phyloP scores from a whole-genome alignment of 2,113 vertebrate species.

The Chaetops frenatus region DNA sequence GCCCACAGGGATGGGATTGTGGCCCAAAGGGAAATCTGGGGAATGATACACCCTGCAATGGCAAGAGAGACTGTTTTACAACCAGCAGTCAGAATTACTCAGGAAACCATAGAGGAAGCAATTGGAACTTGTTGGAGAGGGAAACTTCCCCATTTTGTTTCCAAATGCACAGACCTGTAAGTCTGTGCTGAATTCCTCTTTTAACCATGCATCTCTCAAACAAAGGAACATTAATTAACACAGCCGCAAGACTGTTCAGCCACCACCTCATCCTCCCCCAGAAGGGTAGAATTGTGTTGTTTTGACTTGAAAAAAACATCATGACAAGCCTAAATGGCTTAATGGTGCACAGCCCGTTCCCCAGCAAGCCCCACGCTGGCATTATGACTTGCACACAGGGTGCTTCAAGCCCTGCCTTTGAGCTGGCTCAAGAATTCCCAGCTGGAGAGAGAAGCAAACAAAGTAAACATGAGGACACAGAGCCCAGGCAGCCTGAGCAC shows the following conservation, averaged over 20 bases:
- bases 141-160: slow-evolving; percentile 11
- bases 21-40: neutral
- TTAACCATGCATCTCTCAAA: neutral
- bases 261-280: neutral
- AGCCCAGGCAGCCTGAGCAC: neutral
- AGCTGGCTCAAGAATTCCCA: slow-evolving; percentile 13
- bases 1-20: fast-evolving
- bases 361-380: neutral
- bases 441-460: slow-evolving; percentile 23
- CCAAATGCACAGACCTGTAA: neutral
- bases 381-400: neutral
- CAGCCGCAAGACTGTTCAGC: neutral
- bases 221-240: neutral
- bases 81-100: neutral
- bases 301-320: neutral
- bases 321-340: neutral
- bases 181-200: neutral
- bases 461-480: slow-evolving; percentile 5
- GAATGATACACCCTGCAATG: neutral
- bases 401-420: neutral
- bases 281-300: neutral
- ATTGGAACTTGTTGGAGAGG: slow-evolving; percentile 23
- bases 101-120: slow-evolving; percentile 62
- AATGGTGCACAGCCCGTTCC: neutral
- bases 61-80: neutral